Percentiles rank a stretch among this genome's conserved stretches.
These are phyloP conservation scores for Leptinotarsa defecta DNA, from an alignment of 1,140 invertebrate species.

Conservation along the genomic window DNA sequence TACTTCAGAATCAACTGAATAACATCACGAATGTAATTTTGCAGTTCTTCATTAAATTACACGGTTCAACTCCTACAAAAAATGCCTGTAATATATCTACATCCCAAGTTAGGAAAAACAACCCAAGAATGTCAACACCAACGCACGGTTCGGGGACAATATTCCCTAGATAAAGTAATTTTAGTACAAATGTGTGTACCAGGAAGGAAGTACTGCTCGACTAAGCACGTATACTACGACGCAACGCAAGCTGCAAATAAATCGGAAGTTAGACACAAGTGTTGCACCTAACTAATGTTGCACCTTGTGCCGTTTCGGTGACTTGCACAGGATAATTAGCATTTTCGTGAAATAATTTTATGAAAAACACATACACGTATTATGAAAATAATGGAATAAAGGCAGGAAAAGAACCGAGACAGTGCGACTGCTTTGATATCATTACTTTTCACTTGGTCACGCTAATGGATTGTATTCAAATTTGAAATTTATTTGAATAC, in stretches of 20 bases:
- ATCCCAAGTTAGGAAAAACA: too few species aligned
- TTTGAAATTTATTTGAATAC: too few species aligned
- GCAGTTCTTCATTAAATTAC: too few species aligned
- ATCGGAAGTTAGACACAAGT: conserved; percentile 3
- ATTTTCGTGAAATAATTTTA: neutral
- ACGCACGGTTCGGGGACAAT: neutral
- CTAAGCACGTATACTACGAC: neutral
- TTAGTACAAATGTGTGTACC: neutral
- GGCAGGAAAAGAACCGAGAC: neutral
- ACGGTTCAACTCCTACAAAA: too few species aligned
- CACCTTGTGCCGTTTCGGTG: conserved; percentile 2
- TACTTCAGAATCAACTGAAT: too few species aligned
- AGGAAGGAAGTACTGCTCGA: conserved; percentile 2
- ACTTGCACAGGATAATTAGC: conserved; percentile 8
- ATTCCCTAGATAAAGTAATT: neutral
- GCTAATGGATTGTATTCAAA: too few species aligned
- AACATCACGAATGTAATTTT: too few species aligned
- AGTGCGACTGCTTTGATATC: too few species aligned
- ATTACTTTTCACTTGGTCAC: too few species aligned
- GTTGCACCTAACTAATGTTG: conserved; percentile 8
- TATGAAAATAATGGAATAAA: neutral
- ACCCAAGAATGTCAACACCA: neutral
- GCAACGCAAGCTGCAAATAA: conserved; percentile 1
- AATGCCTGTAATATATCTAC: too few species aligned
- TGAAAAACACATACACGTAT: neutral